These are phyloP conservation scores for Lasiurus borealis DNA, from an alignment of 2,113 vertebrate genomes.

Conservation along the genomic window DNA sequence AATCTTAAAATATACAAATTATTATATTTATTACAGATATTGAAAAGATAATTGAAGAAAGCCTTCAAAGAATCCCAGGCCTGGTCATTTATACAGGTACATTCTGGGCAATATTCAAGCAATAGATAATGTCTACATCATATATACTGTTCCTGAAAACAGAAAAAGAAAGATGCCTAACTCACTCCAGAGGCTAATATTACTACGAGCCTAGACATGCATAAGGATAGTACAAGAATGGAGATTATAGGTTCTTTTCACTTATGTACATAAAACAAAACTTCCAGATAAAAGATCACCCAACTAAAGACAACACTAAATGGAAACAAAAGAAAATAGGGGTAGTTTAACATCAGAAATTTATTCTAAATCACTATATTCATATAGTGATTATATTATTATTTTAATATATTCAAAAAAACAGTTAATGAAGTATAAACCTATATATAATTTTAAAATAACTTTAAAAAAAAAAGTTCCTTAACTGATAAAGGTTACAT, in stretches of 20 bases:
- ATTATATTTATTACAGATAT: background rate
- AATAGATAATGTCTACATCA: background rate
- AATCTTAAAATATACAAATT: background rate
- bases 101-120: background rate
- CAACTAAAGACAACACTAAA: background rate
- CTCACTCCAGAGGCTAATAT: background rate
- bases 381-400: background rate
- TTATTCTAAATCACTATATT: constrained; percentile 20
- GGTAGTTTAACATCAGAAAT: constrained; percentile 3
- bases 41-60: background rate
- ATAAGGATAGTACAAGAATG: background rate
- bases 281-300: constrained; percentile 10
- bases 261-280: background rate
- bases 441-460: constrained; percentile 50
- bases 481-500: background rate
- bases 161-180: background rate
- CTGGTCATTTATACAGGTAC: background rate
- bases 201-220: background rate
- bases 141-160: background rate
- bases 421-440: constrained; percentile 28
- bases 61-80: background rate
- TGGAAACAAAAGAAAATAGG: constrained; percentile 58
- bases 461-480: background rate
- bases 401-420: constrained; percentile 52
- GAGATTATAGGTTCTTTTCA: background rate